A percentile compares a stretch with the other conserved stretches of the same genome.
Conservation (phyloP, 2,888 invertebrate species). For the Cotesia congregata region DNA sequence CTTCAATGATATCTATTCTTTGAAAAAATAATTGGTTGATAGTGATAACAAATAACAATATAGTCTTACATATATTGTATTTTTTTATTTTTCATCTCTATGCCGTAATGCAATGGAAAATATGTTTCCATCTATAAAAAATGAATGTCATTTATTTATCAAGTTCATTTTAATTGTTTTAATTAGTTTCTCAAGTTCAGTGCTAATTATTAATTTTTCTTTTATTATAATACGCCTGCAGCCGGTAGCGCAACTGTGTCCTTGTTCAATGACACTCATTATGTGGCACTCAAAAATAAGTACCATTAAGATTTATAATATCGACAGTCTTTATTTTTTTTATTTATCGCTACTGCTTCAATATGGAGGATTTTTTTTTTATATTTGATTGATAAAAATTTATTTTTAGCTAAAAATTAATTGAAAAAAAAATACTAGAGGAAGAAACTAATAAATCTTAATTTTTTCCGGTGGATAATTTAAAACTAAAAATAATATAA, state of each 20-base stretch:
- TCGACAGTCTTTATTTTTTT: background rate
- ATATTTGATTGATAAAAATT: no score
- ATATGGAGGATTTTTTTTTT: no score
- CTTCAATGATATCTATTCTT: no score
- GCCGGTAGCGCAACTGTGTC: background rate
- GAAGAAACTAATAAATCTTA: no score
- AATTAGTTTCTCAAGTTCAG: background rate
- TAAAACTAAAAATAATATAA: no score
- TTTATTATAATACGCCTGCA: background rate
- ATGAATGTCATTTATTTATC: background rate
- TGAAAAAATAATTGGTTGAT: no score
- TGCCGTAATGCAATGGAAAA: background rate
- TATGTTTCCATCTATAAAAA: background rate
- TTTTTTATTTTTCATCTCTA: background rate
- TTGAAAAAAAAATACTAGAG: no score
- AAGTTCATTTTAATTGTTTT: background rate
- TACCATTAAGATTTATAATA: background rate
- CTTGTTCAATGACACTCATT: constrained; percentile 9
- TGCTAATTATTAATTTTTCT: background rate
- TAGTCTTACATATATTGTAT: no score
- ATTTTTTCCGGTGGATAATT: no score
- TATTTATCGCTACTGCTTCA: no score
- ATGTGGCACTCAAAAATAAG: background rate
- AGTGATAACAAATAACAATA: no score
- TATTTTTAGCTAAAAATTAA: no score